Evolutionary conservation across 2,797 vertebrate species (phyloP), one percentile per base, ranked within the genome.

Genomic region (Acipenser transmontanus): DNA sequence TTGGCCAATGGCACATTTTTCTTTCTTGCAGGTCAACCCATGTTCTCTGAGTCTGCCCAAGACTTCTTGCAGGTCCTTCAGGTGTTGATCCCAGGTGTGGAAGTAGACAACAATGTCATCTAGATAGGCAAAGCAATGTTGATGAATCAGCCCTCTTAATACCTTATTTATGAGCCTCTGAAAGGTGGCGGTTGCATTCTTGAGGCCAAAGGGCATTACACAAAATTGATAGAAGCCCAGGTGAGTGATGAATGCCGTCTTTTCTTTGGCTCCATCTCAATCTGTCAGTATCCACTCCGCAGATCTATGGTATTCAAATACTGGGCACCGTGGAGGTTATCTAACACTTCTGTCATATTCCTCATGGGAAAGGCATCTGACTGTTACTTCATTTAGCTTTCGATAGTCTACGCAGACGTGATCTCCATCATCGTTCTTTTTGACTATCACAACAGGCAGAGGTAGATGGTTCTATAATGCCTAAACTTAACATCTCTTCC

Each of bases 161-260:
- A 54, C 8, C 9, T 54, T 6, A 54, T 54, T 54, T 54, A 5
- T 54, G 2, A 54, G n/a, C 52, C 52, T 54, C 9, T 54, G 52
- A 54, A 54, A 54, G 8, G 52, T 54, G 52, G 52, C 34, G 2
- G 34, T 3, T 34, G 34, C 34, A 34, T 34, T 34, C 34, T 34
- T 34, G 34, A 34, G 34, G 34, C 34, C 4, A 34, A 34, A 34
- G 2, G 34, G 3, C 34, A 34, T 34, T 34, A 34, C 34, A 34
- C 4, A 8, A 54, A 54, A 54, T n/a, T 54, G 52, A n/a, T 54
- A 54, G n/a, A 54, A 6, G 52, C 9, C 52, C 8, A 54, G 52
- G 52, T 54, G 52, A 54, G 52, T 54, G 52, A n/a, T 54, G 52
- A 54, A 54, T 54, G 52, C 52, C n/a, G 52, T 54, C 8, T 54